Base-by-base conservation (phyloP, 2,888 invertebrate species). In the Mactromeris polynyma region DNA sequence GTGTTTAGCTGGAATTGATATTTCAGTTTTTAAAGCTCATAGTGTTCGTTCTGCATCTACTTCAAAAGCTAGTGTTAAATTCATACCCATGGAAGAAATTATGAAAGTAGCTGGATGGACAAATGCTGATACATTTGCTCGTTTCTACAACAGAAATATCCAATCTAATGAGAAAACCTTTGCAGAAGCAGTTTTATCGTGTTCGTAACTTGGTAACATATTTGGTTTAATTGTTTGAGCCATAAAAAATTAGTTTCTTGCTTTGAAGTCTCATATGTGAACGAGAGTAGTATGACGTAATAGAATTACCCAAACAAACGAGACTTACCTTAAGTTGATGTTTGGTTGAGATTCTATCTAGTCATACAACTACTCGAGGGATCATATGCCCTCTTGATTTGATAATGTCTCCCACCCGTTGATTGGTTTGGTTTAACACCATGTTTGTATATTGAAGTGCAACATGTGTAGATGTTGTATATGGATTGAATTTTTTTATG, bases 261-360 rank as follows among this genome's bases (percentile, higher is more conserved):
- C 81, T 83, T 86, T 89, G 69, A 86, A 83, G 73, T 89, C 81
- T 89, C 86, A 89, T 86, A 78, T 89, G 86, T 81, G 80, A 21
- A 21, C 85, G 84, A 51, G 77, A 84, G 85, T 89, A 80, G 84
- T 40, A 40, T 40, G 40, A 40, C 40, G 40, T 40, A 40, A 40
- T 40, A 40, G 40, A 40, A 40, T 51, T 19, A 6, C 42, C 14
- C 42, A 14, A 42, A 14, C 7, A 14, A 42, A 9, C 42, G 14
- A n/a, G n/a, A n/a, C n/a, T n/a, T n/a, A n/a, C n/a, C n/a, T n/a
- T n/a, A n/a, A n/a, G n/a, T n/a, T n/a, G n/a, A n/a, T n/a, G n/a
- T n/a, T n/a, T n/a, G n/a, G n/a, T n/a, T n/a, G n/a, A n/a, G n/a
- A n/a, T n/a, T n/a, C n/a, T n/a, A n/a, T n/a, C n/a, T n/a, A n/a